A percentile compares a stretch with the other conserved stretches of the same genome.
These are phyloP conservation scores for Oligia fasciuncula DNA, from an alignment of 2,888 invertebrate species.

Conservation along the genomic window DNA sequence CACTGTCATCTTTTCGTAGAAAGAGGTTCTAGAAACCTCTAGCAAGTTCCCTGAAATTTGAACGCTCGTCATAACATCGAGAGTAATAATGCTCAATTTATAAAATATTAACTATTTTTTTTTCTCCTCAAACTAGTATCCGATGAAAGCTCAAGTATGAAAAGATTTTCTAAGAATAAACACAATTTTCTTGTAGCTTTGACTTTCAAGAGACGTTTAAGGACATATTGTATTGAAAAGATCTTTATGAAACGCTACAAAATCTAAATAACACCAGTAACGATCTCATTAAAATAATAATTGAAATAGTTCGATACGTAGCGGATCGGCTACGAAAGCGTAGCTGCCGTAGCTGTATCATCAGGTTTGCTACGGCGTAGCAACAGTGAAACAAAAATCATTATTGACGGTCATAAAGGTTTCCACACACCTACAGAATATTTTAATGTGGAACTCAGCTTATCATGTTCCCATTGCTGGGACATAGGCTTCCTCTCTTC, in stretches of 20 bases:
- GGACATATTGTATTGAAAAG: neutral
- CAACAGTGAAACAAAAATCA: neutral
- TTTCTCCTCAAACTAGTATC: neutral
- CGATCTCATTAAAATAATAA: conserved; percentile 28
- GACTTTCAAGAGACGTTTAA: neutral
- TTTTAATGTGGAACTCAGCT: neutral
- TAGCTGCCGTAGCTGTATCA: conserved; percentile 10
- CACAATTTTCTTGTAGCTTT: neutral
- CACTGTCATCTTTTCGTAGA: neutral
- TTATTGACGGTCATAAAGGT: neutral
- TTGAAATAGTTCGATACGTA: conserved; percentile 10
- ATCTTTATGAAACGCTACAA: neutral
- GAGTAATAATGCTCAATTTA: neutral
- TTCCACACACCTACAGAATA: neutral
- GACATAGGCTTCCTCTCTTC: too few species aligned
- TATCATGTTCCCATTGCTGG: too few species aligned
- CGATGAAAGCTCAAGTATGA: neutral
- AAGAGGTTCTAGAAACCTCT: neutral
- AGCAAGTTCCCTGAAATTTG: neutral
- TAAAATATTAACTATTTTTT: neutral
- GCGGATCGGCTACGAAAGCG: conserved; percentile 24
- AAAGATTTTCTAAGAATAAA: conserved; percentile 19
- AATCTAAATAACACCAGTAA: neutral
- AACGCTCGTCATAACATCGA: neutral
- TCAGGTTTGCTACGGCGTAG: conserved; percentile 24